These are phyloP conservation scores for Oscheius sp. DNA, from an alignment of 2,888 invertebrate genomes.

Conservation along the genomic window DNA sequence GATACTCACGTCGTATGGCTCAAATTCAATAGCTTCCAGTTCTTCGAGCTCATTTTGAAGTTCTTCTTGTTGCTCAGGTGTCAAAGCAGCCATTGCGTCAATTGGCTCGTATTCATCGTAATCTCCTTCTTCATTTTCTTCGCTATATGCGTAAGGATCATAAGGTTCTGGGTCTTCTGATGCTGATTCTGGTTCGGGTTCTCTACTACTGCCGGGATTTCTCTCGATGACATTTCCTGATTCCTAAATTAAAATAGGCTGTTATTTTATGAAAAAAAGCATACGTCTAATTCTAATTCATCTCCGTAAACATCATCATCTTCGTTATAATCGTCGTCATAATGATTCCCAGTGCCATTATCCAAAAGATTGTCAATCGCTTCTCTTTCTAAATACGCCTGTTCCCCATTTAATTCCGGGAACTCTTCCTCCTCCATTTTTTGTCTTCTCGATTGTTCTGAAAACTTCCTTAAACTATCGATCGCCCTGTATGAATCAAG, in stretches of 20 bases:
- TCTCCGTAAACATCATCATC: conserved; percentile 21
- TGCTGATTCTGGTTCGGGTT: background rate
- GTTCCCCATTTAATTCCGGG: conserved; percentile 21
- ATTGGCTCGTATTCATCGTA: conserved; percentile 13
- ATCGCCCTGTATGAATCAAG: background rate
- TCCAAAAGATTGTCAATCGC: conserved; percentile 9
- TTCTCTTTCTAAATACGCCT: conserved; percentile 13
- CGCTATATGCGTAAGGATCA: background rate
- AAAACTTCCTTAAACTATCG: background rate
- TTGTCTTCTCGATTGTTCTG: background rate
- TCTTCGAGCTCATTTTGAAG: conserved; percentile 25
- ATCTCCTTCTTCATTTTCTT: conserved; percentile 1
- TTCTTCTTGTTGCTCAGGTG: conserved; percentile 22
- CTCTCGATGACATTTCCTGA: conserved; percentile 11
- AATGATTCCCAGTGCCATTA: background rate
- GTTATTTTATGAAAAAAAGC: background rate
- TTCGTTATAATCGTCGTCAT: conserved; percentile 5
- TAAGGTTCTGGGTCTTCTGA: conserved; percentile 4
- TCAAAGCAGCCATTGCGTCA: background rate
- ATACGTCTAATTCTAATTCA: conserved; percentile 12
- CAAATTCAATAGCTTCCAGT: conserved; percentile 19
- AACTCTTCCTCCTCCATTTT: conserved; percentile 18
- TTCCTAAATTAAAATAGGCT: background rate
- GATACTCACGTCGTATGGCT: background rate
- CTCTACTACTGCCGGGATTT: background rate